phyloP scores from a whole-genome alignment of 2,113 vertebrate genomes.

The Petrocephalus zakoni region DNA sequence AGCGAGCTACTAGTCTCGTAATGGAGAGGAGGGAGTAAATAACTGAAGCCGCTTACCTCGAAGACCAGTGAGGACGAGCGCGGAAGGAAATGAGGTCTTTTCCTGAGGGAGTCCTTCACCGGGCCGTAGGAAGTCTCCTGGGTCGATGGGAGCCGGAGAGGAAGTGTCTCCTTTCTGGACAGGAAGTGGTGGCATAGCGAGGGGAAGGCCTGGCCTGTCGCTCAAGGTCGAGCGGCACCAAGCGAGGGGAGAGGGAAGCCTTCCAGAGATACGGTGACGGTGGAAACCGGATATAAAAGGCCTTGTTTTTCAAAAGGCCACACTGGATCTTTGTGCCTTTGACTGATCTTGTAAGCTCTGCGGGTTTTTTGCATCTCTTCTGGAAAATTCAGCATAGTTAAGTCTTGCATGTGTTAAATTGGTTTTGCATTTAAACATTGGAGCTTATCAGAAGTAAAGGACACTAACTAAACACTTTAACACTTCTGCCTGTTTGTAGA shows the following conservation, averaged over 20 bases:
- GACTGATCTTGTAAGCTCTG: neutral
- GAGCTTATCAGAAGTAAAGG: neutral
- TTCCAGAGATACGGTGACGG: constrained; percentile 15
- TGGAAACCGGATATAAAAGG: constrained; percentile 13
- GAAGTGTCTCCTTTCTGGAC: constrained; percentile 36
- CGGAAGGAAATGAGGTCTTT: constrained; percentile 38
- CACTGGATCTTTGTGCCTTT: neutral
- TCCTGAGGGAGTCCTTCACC: constrained; percentile 36
- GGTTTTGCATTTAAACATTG: neutral
- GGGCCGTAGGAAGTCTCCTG: constrained; percentile 32
- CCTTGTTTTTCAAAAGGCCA: constrained; percentile 16
- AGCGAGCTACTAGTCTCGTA: neutral
- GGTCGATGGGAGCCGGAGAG: constrained; percentile 31
- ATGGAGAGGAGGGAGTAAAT: neutral
- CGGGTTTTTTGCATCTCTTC: neutral
- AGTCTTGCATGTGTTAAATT: neutral
- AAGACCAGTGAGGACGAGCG: neutral
- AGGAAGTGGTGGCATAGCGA: constrained; percentile 14
- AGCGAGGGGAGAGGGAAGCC: neutral
- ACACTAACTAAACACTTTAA: neutral
- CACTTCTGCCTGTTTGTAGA: neutral
- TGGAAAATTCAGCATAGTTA: neutral
- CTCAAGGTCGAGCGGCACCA: constrained; percentile 27
- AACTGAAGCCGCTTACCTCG: constrained; percentile 22
- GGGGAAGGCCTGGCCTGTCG: neutral